phyloP scores from a whole-genome alignment of 2,888 invertebrate species.

The Caenorhabditis sp. region DNA sequence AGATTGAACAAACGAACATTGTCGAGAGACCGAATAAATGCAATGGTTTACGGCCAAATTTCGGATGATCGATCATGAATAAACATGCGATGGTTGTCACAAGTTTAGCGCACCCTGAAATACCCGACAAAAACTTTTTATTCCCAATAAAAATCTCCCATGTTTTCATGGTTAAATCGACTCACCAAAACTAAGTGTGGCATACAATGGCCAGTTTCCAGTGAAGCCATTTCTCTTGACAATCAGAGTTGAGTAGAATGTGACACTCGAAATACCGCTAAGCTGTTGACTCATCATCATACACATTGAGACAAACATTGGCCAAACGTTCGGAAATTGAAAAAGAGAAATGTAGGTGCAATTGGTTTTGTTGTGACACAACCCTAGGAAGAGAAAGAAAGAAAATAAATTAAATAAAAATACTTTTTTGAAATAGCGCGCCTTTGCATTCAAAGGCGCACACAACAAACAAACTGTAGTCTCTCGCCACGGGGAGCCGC shows the following conservation, averaged over 20 bases:
- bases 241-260: conserved; percentile 81
- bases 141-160: too few species aligned
- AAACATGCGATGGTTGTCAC: conserved; percentile 25
- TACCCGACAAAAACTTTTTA: conserved; percentile 78
- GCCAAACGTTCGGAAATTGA: conserved; percentile 77
- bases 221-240: conserved; percentile 79
- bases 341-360: conserved; percentile 54
- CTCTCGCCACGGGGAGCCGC: too few species aligned
- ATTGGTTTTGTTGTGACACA: too few species aligned
- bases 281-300: conserved; percentile 88
- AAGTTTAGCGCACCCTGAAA: conserved; percentile 25
- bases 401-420: too few species aligned
- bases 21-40: conserved; percentile 82
- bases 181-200: conserved; percentile 83
- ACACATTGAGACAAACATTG: conserved; percentile 81
- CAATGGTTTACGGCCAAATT: conserved; percentile 83
- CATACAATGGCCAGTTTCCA: conserved; percentile 78
- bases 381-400: too few species aligned
- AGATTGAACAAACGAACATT: conserved; percentile 80
- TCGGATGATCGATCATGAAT: conserved; percentile 66
- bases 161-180: too few species aligned
- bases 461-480: too few species aligned
- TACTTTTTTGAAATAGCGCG: too few species aligned
- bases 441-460: too few species aligned
- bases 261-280: conserved; percentile 75